These are phyloP conservation scores for Nasua narica DNA, from an alignment of 2,797 vertebrate genomes.

Conservation along the genomic window DNA sequence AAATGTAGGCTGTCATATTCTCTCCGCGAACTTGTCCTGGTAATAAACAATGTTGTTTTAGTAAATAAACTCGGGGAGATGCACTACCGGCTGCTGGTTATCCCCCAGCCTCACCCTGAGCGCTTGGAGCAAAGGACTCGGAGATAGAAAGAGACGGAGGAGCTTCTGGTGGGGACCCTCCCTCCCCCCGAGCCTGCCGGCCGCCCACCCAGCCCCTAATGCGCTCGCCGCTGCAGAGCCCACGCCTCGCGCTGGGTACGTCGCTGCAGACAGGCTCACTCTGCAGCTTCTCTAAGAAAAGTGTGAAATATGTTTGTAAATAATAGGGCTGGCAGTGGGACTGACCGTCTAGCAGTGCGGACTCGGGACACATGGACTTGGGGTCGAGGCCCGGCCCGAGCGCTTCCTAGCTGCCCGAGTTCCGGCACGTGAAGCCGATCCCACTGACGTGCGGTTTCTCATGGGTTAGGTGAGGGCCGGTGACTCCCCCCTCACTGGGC, in stretches of 20 bases:
- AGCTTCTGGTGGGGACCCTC: no score
- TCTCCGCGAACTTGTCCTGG: slow-evolving; percentile 69
- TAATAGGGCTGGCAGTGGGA: neutral
- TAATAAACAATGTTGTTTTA: slow-evolving; percentile 75
- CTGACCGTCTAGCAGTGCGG: neutral
- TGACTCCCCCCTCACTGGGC: neutral
- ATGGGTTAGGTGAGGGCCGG: neutral
- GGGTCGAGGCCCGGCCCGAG: neutral
- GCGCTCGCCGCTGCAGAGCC: neutral
- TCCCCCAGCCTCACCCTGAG: neutral
- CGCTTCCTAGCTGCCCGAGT: fast-evolving
- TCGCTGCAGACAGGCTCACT: neutral
- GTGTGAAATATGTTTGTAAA: neutral
- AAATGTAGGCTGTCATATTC: slow-evolving; percentile 78
- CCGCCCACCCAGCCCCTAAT: neutral
- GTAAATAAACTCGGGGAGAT: slow-evolving; percentile 78
- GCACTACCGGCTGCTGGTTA: slow-evolving; percentile 61
- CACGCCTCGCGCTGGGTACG: fast-evolving
- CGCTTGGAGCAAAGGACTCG: slow-evolving; percentile 2
- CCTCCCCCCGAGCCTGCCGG: neutral
- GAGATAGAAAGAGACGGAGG: neutral
- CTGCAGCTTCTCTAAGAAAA: neutral
- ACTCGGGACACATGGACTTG: neutral
- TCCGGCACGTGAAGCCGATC: neutral
- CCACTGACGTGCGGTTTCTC: neutral